Conservation (phyloP, 2,797 vertebrate species). For the Otolemur crassicaudatus region DNA sequence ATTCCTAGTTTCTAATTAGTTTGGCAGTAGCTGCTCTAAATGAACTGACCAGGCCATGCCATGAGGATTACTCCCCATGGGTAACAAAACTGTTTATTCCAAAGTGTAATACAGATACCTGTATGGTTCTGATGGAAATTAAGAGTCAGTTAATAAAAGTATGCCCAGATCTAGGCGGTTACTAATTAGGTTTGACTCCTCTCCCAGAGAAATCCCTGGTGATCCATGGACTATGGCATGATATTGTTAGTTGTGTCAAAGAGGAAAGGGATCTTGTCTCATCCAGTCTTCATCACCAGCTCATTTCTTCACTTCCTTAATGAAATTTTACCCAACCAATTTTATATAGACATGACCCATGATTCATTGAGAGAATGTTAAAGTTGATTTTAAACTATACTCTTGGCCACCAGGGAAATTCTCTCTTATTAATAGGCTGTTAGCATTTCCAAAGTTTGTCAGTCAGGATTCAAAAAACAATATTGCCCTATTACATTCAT, state of each 20-base stretch:
- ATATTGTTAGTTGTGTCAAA: neutral
- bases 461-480: neutral
- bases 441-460: constrained; percentile 38
- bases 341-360: constrained; percentile 47
- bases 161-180: neutral
- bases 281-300: constrained; percentile 32
- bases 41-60: neutral
- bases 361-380: constrained; percentile 40
- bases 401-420: constrained; percentile 13
- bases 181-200: constrained; percentile 40
- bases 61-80: neutral
- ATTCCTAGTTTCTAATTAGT: neutral
- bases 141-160: neutral
- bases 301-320: constrained; percentile 51
- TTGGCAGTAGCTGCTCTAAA: neutral
- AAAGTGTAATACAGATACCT: neutral
- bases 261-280: constrained; percentile 29
- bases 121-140: neutral
- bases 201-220: neutral
- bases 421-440: constrained; percentile 1
- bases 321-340: constrained; percentile 45
- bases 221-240: neutral
- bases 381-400: constrained; percentile 55
- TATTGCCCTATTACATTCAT: neutral
- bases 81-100: neutral